phyloP scores from a whole-genome alignment of 2,888 invertebrate species.

The Drosophila melanosoma region DNA sequence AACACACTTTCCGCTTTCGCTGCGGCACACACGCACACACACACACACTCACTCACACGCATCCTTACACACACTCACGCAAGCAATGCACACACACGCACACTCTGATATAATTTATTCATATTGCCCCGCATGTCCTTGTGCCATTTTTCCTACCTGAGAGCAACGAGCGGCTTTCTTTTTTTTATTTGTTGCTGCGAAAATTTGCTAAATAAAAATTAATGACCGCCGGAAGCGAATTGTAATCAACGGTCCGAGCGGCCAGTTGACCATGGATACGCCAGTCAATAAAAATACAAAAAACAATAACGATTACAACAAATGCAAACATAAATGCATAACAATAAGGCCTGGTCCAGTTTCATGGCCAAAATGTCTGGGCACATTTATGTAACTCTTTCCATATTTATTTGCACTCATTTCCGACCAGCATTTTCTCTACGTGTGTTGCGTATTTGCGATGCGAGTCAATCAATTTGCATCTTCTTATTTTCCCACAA shows the following conservation, averaged over 20 bases:
- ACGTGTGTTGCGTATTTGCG: constrained; percentile 21
- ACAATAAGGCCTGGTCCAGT: constrained; percentile 29
- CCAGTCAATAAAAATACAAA: constrained; percentile 47
- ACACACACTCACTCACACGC: constrained; percentile 6
- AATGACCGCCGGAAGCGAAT: constrained; percentile 79
- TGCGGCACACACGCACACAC: constrained; percentile 18
- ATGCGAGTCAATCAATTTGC: constrained; percentile 63
- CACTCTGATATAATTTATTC: constrained; percentile 66
- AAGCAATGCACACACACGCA: constrained; percentile 9
- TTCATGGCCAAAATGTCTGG: constrained; percentile 45
- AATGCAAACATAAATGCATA: constrained; percentile 46
- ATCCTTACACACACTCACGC: constrained; percentile 6
- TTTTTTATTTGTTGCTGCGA: constrained; percentile 34
- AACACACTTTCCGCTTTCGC: constrained; percentile 80
- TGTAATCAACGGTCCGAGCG: constrained; percentile 71
- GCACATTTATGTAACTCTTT: constrained; percentile 8
- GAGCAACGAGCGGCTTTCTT: constrained; percentile 24
- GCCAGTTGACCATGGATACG: constrained; percentile 40
- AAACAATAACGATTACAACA: constrained; percentile 41
- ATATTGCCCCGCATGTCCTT: constrained; percentile 58
- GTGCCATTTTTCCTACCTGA: constrained; percentile 66
- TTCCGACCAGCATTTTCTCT: constrained; percentile 52
- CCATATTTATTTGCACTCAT: constrained; percentile 36
- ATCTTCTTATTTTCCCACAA: constrained; percentile 39
- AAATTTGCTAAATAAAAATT: constrained; percentile 80